Base-by-base conservation (phyloP, 2,888 invertebrate species). In the Rhyacophila evoluta region DNA sequence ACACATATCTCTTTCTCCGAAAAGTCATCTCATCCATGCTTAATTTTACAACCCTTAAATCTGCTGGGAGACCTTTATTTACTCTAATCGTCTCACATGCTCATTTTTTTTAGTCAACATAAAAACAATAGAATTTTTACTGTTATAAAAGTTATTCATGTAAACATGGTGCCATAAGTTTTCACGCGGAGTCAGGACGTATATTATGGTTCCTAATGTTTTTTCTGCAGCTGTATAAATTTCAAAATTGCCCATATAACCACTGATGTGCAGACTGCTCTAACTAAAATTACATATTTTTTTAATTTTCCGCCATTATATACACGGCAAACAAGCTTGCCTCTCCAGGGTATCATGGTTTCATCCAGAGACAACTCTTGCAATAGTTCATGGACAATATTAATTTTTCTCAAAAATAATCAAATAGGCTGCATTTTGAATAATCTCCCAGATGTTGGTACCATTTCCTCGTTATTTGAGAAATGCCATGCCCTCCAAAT, bases 381-480 rank as follows among this genome's bases (percentile, higher is more conserved):
- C 10, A 11, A 33, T n/a, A 41, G 39, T 39, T 75, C 70, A 70
- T 75, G 70, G 39, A 70, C 19, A n/a, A 25, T 75, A 15, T 75
- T 25, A 75, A 68, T 28, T 75, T 75, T 27, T 68, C 19, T 19
- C 36, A 19, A 25, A 75, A 37, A n/a, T 68, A 82, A 74, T n/a
- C 82, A 71, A 74, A n/a, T n/a, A n/a, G n/a, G n/a, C n/a, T n/a
- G n/a, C n/a, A n/a, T n/a, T n/a, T n/a, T n/a, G n/a, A n/a, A n/a
- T n/a, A n/a, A n/a, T n/a, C n/a, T n/a, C n/a, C n/a, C n/a, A n/a
- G n/a, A n/a, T n/a, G n/a, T n/a, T n/a, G n/a, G n/a, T n/a, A n/a
- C n/a, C n/a, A n/a, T n/a, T n/a, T n/a, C n/a, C n/a, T n/a, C n/a
- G n/a, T n/a, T n/a, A n/a, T n/a, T n/a, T n/a, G n/a, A n/a, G n/a